Evolutionary conservation across 2,888 invertebrate species (phyloP).

Genomic region (Agrypnus murinus): DNA sequence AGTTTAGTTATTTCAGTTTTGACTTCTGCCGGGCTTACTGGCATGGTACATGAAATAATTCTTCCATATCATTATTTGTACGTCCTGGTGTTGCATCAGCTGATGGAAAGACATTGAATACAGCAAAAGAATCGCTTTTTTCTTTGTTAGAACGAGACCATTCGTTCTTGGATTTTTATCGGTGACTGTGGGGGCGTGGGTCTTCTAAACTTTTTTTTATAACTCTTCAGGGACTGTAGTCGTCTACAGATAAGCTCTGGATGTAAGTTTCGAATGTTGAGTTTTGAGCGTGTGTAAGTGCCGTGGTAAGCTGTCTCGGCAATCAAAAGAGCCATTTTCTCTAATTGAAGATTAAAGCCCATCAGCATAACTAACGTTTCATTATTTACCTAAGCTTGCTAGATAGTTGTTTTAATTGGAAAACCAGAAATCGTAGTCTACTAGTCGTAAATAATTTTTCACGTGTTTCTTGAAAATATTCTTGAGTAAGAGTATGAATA

Average conservation of each 20-base stretch:
- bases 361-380: no score
- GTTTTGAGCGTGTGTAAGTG: no score
- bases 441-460: no score
- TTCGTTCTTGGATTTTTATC: background rate
- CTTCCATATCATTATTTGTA: background rate
- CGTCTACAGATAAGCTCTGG: background rate
- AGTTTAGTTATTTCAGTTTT: slow-evolving; percentile 2
- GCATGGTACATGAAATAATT: background rate
- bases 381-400: no score
- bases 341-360: no score
- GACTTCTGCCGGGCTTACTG: background rate
- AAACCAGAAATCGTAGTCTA: no score
- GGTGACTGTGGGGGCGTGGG: background rate
- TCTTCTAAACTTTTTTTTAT: slow-evolving; percentile 3
- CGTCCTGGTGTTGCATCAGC: background rate
- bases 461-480: no score
- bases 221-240: background rate
- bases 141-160: background rate
- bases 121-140: background rate
- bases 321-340: no score
- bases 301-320: background rate
- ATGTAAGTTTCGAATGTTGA: no score
- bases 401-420: no score
- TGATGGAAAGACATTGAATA: background rate
- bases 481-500: no score